These are phyloP conservation scores for Drosophila albomicans DNA, from an alignment of 1,140 invertebrate species.

Conservation along the genomic window DNA sequence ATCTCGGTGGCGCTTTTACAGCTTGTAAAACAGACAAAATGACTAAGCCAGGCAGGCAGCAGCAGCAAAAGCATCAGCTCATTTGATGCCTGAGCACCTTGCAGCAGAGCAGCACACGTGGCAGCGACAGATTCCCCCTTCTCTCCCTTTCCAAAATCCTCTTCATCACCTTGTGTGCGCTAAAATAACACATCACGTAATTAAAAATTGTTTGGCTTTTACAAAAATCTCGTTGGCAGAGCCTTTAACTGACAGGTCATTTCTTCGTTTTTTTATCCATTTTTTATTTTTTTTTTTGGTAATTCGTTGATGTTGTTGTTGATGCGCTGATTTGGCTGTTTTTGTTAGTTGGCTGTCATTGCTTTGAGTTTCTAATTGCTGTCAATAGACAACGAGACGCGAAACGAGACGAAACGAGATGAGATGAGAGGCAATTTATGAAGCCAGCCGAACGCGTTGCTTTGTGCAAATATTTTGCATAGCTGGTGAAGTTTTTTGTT, in stretches of 20 bases:
- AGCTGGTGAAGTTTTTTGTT: constrained; percentile 77
- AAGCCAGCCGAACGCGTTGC: constrained; percentile 46
- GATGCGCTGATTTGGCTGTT: constrained; percentile 48
- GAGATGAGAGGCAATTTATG: constrained; percentile 54
- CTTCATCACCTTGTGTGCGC: background rate
- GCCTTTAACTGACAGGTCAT: constrained; percentile 36
- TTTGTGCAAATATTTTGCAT: constrained; percentile 80
- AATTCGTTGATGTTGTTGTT: constrained; percentile 3
- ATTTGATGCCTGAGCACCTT: constrained; percentile 52
- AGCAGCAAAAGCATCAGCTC: constrained; percentile 12
- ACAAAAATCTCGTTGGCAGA: constrained; percentile 43
- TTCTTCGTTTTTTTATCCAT: constrained; percentile 18
- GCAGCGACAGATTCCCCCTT: background rate
- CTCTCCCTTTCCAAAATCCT: background rate
- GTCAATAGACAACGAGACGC: constrained; percentile 51
- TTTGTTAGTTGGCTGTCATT: constrained; percentile 62
- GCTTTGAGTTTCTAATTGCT: constrained; percentile 82
- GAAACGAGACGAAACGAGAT: background rate
- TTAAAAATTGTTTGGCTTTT: constrained; percentile 78
- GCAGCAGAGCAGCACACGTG: background rate
- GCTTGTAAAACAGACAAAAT: constrained; percentile 10
- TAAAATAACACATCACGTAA: constrained; percentile 63
- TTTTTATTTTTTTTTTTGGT: constrained; percentile 17
- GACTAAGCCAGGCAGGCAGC: constrained; percentile 9
- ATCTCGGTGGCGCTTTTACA: background rate